These are phyloP conservation scores for Pheosia gnoma DNA, from an alignment of 2,888 invertebrate species.

Conservation along the genomic window DNA sequence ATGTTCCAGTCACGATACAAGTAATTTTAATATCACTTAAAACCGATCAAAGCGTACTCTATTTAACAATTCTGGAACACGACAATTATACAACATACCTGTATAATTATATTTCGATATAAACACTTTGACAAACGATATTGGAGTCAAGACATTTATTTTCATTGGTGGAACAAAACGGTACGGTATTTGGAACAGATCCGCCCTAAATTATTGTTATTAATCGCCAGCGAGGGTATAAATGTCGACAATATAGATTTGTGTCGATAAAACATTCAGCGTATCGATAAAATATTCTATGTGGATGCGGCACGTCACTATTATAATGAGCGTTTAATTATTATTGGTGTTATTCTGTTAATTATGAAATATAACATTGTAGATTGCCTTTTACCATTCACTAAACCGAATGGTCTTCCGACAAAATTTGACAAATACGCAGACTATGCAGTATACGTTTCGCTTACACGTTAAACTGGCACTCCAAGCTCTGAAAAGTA, in stretches of 20 bases:
- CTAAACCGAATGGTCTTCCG: no score
- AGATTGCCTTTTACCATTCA: no score
- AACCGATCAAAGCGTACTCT: constrained; percentile 11
- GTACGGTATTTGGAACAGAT: constrained; percentile 32
- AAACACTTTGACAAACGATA: constrained; percentile 5
- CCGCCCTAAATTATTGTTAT: constrained; percentile 21
- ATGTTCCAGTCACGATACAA: constrained; percentile 1
- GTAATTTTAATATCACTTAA: constrained; percentile 8
- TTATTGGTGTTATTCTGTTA: no score
- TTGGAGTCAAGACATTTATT: constrained; percentile 4
- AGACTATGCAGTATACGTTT: no score
- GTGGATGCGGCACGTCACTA: not conserved
- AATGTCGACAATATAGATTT: constrained; percentile 21
- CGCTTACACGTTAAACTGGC: no score
- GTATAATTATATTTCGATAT: constrained; percentile 5
- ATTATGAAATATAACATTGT: no score
- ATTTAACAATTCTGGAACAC: constrained; percentile 10
- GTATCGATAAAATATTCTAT: constrained; percentile 10
- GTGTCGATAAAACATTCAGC: constrained; percentile 21
- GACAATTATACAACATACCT: constrained; percentile 4
- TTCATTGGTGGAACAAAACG: constrained; percentile 11
- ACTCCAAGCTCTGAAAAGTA: constrained; percentile 16
- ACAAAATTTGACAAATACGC: no score
- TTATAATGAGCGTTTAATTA: not conserved
- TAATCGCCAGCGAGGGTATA: constrained; percentile 22